Percentiles rank a stretch among this genome's conserved stretches.
Conservation (phyloP, 2,888 invertebrate species). For the Folsomia candida region DNA sequence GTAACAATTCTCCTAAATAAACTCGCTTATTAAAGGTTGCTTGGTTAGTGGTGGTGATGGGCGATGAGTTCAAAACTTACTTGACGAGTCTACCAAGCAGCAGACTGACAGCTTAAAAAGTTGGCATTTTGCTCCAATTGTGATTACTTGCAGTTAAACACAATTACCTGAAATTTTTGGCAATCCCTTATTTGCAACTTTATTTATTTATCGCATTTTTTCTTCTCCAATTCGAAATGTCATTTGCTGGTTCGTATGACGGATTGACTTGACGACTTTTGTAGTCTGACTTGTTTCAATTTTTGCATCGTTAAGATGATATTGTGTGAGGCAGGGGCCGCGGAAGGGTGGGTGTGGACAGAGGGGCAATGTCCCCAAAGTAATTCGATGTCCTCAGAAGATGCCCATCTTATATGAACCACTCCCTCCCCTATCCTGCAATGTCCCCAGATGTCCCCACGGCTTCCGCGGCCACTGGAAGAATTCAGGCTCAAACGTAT, state of each 20-base stretch:
- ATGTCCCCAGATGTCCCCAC: no score
- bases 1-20: background rate
- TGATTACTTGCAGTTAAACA: background rate
- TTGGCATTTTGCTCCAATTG: conserved; percentile 9
- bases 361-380: no score
- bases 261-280: background rate
- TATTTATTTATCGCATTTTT: background rate
- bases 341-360: no score
- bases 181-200: background rate
- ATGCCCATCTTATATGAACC: no score
- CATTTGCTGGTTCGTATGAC: background rate
- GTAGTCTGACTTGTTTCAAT: background rate
- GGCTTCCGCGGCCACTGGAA: no score
- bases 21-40: no score
- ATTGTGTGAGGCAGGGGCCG: no score
- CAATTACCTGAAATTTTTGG: background rate
- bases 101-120: conserved; percentile 20
- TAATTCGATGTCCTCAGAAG: no score
- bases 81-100: conserved; percentile 16
- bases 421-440: no score
- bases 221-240: background rate
- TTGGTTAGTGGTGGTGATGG: background rate
- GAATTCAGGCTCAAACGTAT: no score
- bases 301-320: background rate
- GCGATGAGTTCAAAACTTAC: background rate